Evolutionary conservation across 1,140 invertebrate genomes (phyloP), one percentile per base, ranked within the genome.

Genomic region (Leptonema lineaticorne): DNA sequence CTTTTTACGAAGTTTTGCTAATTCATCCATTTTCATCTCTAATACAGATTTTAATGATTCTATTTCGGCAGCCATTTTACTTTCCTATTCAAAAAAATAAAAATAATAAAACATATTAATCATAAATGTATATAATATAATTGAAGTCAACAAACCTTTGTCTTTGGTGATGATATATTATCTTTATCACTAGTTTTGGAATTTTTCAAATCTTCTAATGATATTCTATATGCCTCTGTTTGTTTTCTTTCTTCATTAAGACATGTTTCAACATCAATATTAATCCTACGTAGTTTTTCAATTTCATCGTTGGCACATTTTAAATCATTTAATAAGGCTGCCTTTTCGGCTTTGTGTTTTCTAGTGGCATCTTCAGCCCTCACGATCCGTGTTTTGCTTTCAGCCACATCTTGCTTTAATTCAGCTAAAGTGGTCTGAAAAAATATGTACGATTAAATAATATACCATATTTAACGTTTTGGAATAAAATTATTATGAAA

Each of bases 1-100:
- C 20, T 87, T 84, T 65, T 88, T 88, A 46, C 90, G 82, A 11
- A 92, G 77, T 0, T 88, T 83, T 0, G 87, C 85, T 70, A 91
- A 84, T 78, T 93, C 91, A 0, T 86, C 84, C 77, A 88, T 88
- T 74, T 90, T 89, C 20, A 92, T 75, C 58, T 92, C 91, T 5
- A 93, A 80, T 0, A 93, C 91, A 20, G 87, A 87, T 45, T 90
- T 83, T 53, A 92, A 76, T 0, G 90, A 92, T 62, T 90, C 87
- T 0, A 90, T 88, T 78, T 93, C 87, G 20, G 85, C 85, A 45
- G 82, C 75, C 18, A 88, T 71, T 2, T 82, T 79, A 0, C 24
- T 50, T 33, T 72, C 67, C 68, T 72, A 33, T 48, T 20, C 45
- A 48, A 48, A 6, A 14, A 48, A 48, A 48, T 48, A 20, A 48